Evolutionary conservation across 2,888 invertebrate genomes (phyloP).

Genomic region (Euclidia mi): DNA sequence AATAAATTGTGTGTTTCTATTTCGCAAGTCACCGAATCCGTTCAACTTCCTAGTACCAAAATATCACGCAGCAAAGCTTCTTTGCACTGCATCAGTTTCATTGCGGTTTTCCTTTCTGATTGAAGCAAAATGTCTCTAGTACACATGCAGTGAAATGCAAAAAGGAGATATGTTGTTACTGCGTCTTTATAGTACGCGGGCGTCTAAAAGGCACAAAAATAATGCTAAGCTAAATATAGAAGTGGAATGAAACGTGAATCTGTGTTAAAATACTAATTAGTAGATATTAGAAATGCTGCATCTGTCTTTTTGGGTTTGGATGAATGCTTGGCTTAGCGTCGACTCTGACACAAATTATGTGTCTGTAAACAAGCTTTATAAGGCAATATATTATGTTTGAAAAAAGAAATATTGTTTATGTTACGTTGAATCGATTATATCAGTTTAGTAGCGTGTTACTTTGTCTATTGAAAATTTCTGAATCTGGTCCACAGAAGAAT

Average conservation of each 20-base stretch:
- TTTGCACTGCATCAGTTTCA: slow-evolving; percentile 4
- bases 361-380: no score
- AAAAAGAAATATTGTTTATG: no score
- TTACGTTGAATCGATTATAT: no score
- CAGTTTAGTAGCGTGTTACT: no score
- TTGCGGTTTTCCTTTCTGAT: background rate
- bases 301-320: background rate
- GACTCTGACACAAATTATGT: no score
- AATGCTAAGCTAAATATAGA: slow-evolving; percentile 39
- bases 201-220: slow-evolving; percentile 32
- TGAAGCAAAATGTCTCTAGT: background rate
- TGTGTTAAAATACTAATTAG: slow-evolving; percentile 20
- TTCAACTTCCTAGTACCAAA: slow-evolving; percentile 20
- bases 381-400: no score
- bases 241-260: slow-evolving; percentile 27
- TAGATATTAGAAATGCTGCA: slow-evolving; percentile 12
- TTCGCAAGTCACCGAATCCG: slow-evolving; percentile 53
- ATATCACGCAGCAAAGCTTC: background rate
- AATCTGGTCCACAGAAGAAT: no score
- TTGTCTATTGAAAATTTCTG: no score
- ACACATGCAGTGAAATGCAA: slow-evolving; percentile 8
- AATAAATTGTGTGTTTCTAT: slow-evolving; percentile 55
- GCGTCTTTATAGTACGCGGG: slow-evolving; percentile 1
- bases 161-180: background rate
- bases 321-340: no score